Evolutionary conservation across 2,113 vertebrate genomes (phyloP).

Genomic region (Formicarius rufipectus): DNA sequence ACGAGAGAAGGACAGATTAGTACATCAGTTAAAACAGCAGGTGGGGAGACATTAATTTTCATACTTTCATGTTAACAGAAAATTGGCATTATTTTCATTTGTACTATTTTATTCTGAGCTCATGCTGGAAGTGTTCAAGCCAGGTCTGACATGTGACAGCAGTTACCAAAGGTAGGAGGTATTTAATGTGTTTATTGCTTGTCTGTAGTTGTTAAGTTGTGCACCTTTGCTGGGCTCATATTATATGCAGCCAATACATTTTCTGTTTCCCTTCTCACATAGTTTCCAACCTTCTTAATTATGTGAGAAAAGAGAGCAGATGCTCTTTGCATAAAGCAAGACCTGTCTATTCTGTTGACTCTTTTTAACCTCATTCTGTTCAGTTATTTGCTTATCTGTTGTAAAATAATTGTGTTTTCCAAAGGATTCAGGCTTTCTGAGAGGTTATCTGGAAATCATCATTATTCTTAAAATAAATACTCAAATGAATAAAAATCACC

Average conservation of each 20-base stretch:
- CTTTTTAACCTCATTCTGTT: not conserved
- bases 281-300: not conserved
- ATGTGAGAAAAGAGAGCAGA: not conserved
- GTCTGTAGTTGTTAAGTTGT: not conserved
- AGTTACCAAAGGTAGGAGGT: constrained; percentile 36
- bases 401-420: constrained; percentile 3
- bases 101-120: constrained; percentile 21
- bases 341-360: not conserved
- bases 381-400: constrained; percentile 17
- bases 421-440: constrained; percentile 35
- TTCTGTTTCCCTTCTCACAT: constrained; percentile 19
- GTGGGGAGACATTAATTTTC: constrained; percentile 72
- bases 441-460: constrained; percentile 7
- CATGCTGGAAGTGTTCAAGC: constrained; percentile 15
- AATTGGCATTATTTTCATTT: constrained; percentile 12
- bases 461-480: not conserved
- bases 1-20: constrained; percentile 95
- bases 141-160: not conserved
- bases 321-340: not conserved
- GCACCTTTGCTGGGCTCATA: constrained; percentile 18
- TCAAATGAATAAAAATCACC: not conserved
- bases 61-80: not conserved
- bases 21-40: constrained; percentile 98
- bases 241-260: not conserved
- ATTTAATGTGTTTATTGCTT: not conserved